Conservation (phyloP, 2,888 invertebrate genomes). For the Esperia sulphurella region DNA sequence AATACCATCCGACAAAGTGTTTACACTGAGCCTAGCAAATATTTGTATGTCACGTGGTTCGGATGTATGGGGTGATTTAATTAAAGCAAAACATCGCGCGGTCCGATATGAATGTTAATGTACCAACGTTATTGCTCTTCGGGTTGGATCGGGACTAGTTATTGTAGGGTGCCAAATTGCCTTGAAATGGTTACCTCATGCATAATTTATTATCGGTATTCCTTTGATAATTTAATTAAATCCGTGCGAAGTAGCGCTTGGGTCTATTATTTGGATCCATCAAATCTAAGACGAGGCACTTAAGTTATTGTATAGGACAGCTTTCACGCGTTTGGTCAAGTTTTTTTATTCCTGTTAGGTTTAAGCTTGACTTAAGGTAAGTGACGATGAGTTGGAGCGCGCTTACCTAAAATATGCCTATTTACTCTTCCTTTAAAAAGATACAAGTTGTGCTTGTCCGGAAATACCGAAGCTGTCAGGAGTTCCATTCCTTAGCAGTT, state of each 20-base stretch:
- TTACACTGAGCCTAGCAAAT: constrained; percentile 56
- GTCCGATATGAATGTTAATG: constrained; percentile 15
- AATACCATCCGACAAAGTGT: constrained; percentile 50
- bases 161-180: not conserved
- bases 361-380: no score
- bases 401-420: no score
- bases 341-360: no score
- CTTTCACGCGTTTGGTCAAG: no score
- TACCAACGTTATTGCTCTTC: constrained; percentile 3
- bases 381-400: no score
- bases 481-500: no score
- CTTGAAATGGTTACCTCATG: not conserved
- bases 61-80: constrained; percentile 58
- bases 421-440: no score
- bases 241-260: not conserved
- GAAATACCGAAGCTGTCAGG: no score
- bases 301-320: no score
- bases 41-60: constrained; percentile 48
- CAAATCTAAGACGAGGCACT: no score
- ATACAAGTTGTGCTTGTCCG: no score
- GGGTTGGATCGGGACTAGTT: constrained; percentile 1
- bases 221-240: not conserved
- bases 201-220: constrained; percentile 1
- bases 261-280: no score
- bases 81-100: constrained; percentile 57